Evolutionary conservation across 2,113 vertebrate genomes (phyloP), one percentile per base, ranked within the genome.

Genomic region (Panthera tigris): DNA sequence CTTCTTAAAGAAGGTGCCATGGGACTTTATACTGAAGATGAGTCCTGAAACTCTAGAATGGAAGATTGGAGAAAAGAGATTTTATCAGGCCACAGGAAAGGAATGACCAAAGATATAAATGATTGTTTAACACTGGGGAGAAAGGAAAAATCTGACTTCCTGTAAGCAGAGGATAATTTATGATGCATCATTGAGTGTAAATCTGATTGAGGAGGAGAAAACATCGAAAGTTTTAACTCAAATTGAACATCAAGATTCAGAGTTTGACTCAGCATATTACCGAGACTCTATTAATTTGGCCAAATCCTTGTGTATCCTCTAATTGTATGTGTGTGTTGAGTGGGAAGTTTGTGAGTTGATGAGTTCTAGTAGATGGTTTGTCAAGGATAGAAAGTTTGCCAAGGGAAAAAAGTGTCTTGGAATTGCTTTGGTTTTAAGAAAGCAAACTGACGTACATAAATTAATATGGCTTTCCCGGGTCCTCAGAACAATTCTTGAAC

Each of bases 401-500:
- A 76, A 55, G 52, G 27, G 78, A 95, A 80, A 23, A 79, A 83
- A 92, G 13, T 16, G 3, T 55, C 39, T 83, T 48, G 45, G 13
- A 74, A 19, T 39, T 85, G 10, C 19, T 76, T 96, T 10, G 86
- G 29, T 95, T 95, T 87, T 66, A 92, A 89, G 79, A 94, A 61
- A 61, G 16, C 5, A 79, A 92, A 97, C 29, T 57, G 27, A n/a
- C 50, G 15, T 39, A 45, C 3, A 63, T 73, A 15, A 74, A 88
- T 84, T 81, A 95, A 66, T 66, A 36, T 29, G 13, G 3, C 36
- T 80, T 71, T 92, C 19, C 5, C 12, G 45, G 4, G 18, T 89
- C 9, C 27, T 85, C 14, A 3, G 21, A 39, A 76, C 6, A 31
- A 90, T 48, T 48, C 31, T 82, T 95, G 14, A 57, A n/a, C 66